Evolutionary conservation across 2,797 vertebrate species (phyloP), one percentile per base, ranked within the genome.

Genomic region (Sciurus carolinensis): DNA sequence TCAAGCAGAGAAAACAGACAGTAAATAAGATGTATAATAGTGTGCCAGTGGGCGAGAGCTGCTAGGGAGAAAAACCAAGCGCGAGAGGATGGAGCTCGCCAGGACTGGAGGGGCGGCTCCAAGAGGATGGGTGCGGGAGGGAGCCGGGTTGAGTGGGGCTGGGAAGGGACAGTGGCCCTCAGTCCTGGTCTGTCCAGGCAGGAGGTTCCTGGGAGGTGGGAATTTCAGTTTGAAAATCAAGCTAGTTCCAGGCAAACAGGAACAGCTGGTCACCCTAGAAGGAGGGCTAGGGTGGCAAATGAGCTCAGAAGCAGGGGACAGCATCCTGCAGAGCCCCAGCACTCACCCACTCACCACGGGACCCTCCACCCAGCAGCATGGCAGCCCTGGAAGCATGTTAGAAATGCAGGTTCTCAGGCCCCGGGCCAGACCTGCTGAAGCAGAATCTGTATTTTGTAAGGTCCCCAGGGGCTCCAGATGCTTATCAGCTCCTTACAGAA

Each of bases 321-420:
- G 39, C n/a, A 1, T 47, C 79, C 77, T 7, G 11, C 33, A 28
- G 30, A 33, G 20, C 22, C n/a, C 22, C 6, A 0, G 22, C 5
- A 0, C 33, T 71, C 91, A 26, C 33, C 5, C 5, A 0, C 33
- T 71, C 91, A 26, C 33, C 5, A 9, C 1, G 18, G 5, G 57
- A 39, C 17, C 75, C 71, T 30, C 33, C 0, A 0, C 42, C 33
- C n/a, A 17, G 54, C 3, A 39, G 15, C 50, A 22, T 5, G 0
- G 0, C 33, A 10, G 33, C 71, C 5, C 12, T 3, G 0, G 7
- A 10, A 10, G 17, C 26, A 0, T 62, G 26, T 14, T 26, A 62
- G 64, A 82, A 89, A 83, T 24, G 75, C 13, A 91, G 87, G 42
- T 3, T 71, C 10, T 67, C 36, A 18, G 91, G 42, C 17, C 71